These are phyloP conservation scores for Leptoclinus maculatus DNA, from an alignment of 2,797 vertebrate genomes.

Conservation along the genomic window DNA sequence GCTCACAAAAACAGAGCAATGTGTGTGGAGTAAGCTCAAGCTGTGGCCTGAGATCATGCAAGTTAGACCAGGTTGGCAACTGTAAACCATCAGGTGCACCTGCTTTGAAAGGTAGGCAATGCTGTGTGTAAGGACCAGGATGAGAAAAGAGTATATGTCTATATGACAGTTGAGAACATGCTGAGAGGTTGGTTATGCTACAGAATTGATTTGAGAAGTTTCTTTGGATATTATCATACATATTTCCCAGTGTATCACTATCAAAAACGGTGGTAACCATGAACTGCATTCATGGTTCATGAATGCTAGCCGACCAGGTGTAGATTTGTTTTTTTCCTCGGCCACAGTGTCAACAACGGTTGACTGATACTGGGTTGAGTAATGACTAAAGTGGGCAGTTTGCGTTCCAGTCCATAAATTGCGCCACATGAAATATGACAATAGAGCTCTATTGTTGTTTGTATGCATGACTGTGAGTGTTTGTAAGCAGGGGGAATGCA, in stretches of 20 bases:
- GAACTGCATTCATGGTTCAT: not conserved
- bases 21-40: not conserved
- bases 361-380: not conserved
- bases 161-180: not conserved
- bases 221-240: not conserved
- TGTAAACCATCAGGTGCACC: not conserved
- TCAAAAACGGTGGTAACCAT: not conserved
- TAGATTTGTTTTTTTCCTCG: not conserved
- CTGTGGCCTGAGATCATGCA: not conserved
- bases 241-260: not conserved
- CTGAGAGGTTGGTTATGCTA: not conserved
- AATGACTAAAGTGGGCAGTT: not conserved
- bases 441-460: slow-evolving; percentile 16
- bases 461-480: slow-evolving; percentile 50
- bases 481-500: slow-evolving; percentile 79
- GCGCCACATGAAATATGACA: slow-evolving; percentile 34
- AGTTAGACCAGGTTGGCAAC: not conserved
- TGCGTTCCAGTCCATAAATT: not conserved
- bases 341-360: not conserved
- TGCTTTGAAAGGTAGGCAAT: not conserved
- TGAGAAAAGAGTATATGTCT: not conserved
- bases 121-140: not conserved
- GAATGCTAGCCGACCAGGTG: not conserved
- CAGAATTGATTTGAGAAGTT: not conserved
- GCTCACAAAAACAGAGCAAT: not conserved